Evolutionary conservation across 2,888 invertebrate genomes (phyloP).

Genomic region (Agonopterix alstromeriana): DNA sequence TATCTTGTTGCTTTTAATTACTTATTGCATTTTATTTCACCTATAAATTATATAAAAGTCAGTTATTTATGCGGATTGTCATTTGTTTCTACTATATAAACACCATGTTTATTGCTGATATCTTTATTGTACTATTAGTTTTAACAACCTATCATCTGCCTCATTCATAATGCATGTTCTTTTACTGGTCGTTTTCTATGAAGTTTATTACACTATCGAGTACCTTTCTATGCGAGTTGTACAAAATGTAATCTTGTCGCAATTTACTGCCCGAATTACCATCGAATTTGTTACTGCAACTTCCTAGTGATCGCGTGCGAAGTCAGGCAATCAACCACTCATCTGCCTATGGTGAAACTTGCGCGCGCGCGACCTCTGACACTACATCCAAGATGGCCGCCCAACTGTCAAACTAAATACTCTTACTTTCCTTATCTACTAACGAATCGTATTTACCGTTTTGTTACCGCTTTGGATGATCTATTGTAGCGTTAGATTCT

Average conservation of each 20-base stretch:
- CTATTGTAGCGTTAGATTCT: conserved; percentile 37
- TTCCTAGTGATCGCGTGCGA: conserved; percentile 34
- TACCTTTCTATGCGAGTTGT: conserved; percentile 10
- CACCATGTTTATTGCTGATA: neutral
- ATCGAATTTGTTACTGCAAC: conserved; percentile 34
- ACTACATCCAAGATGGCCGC: conserved; percentile 59
- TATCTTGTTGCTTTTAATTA: neutral
- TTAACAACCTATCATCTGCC: no score
- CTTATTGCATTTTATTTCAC: no score
- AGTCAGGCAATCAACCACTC: conserved; percentile 37
- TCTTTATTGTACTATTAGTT: neutral
- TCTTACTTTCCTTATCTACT: conserved; percentile 62
- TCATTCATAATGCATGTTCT: no score
- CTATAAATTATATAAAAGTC: no score
- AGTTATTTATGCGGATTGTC: no score
- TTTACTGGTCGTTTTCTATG: no score
- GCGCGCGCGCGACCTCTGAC: conserved; percentile 60
- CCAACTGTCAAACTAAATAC: conserved; percentile 58
- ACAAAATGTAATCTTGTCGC: conserved; percentile 14
- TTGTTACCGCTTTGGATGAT: conserved; percentile 28
- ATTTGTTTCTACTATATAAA: no score
- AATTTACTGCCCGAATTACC: conserved; percentile 28
- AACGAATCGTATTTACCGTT: conserved; percentile 50
- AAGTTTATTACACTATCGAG: no score
- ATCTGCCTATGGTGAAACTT: conserved; percentile 57